These are phyloP conservation scores for Craterocephalus amniculus DNA, from an alignment of 2,797 vertebrate species.

Conservation along the genomic window DNA sequence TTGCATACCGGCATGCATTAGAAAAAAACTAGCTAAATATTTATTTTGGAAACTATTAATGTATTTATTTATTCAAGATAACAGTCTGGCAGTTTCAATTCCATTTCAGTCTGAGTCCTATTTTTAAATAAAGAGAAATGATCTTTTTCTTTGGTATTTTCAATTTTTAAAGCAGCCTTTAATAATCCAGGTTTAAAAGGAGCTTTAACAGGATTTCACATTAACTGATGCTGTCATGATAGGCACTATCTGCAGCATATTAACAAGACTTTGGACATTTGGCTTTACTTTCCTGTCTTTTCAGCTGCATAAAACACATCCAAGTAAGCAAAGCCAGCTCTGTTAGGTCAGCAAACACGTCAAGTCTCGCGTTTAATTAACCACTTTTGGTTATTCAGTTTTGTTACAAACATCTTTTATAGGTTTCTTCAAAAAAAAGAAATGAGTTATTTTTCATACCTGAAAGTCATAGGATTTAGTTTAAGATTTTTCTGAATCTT, in stretches of 20 bases:
- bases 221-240: background rate
- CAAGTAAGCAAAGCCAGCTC: too few species aligned
- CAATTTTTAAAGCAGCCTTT: background rate
- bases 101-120: background rate
- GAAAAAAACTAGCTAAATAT: background rate
- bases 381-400: too few species aligned
- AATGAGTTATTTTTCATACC: too few species aligned
- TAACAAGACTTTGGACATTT: background rate
- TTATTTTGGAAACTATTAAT: slow-evolving; percentile 2
- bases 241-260: background rate
- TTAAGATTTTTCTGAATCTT: background rate
- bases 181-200: background rate
- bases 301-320: too few species aligned
- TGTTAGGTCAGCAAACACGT: too few species aligned
- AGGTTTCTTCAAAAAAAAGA: too few species aligned
- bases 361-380: too few species aligned
- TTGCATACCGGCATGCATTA: too few species aligned
- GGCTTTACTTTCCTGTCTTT: too few species aligned
- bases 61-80: slow-evolving; percentile 6
- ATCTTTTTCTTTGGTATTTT: background rate
- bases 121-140: background rate
- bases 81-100: background rate
- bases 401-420: too few species aligned
- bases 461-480: too few species aligned
- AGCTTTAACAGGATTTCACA: background rate